Evolutionary conservation across 2,797 vertebrate species (phyloP), one percentile per base, ranked within the genome.

Genomic region (Sus cebifrons): DNA sequence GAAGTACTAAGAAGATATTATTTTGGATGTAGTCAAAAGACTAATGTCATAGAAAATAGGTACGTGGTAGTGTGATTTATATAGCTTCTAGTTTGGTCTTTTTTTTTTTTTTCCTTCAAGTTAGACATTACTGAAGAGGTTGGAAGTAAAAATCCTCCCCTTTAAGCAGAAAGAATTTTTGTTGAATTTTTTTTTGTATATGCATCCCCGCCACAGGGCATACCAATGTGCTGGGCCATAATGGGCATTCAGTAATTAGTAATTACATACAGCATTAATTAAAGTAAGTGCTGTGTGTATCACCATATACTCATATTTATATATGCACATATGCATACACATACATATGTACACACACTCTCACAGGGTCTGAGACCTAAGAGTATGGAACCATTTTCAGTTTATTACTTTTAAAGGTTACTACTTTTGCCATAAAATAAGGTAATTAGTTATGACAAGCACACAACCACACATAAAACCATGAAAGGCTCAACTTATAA

Each of bases 381-480:
- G 40, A 71, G 5, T 68, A 11, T 49, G 12, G 11, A 70, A 3
- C 6, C 18, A 0, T 95, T 91, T 93, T 71, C 17, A 82, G 29
- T 27, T 65, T 85, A 89, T 82, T 56, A 70, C 13, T 29, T 91
- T 86, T 44, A 75, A 89, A 96, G 21, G 27, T 23, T 75, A n/a
- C 16, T 56, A 75, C 88, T 86, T 92, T 68, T 87, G 40, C 21
- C 52, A 90, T 78, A 79, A 89, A 83, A 58, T 85, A 94, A 98
- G 88, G 68, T 94, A 97, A 96, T 95, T 88, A 96, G 85, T 86
- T 97, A 97, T 90, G 95, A 97, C 89, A 98, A 92, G 83, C 92
- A 95, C 71, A 94, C 60, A 92, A 93, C 83, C 86, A 97, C 77
- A 95, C 29, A 79, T 23, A 73, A 83, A 95, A 90, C 92, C 88